Evolutionary conservation across 2,797 vertebrate species (phyloP).

Genomic region (Eleutherodactylus coqui): DNA sequence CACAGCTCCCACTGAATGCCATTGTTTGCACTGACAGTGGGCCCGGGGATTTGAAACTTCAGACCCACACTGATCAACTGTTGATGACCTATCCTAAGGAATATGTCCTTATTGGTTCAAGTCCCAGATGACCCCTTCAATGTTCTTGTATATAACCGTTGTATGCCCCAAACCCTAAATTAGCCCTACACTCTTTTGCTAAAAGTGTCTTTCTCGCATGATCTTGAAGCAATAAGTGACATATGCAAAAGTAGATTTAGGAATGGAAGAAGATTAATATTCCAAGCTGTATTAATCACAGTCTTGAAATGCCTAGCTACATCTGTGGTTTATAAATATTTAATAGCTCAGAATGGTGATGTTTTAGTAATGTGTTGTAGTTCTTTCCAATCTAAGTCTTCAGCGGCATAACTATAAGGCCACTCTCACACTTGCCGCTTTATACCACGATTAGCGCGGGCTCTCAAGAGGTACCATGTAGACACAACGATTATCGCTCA

Average conservation of each 20-base stretch:
- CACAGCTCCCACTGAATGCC: no score
- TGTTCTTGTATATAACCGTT: background rate
- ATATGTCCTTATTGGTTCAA: no score
- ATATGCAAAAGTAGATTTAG: background rate
- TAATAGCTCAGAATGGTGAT: conserved; percentile 20
- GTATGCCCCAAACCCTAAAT: background rate
- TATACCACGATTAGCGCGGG: no score
- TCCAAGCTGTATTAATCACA: conserved; percentile 11
- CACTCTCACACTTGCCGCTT: no score
- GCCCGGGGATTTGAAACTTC: no score
- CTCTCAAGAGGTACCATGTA: no score
- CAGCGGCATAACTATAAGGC: background rate
- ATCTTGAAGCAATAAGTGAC: background rate
- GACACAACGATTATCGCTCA: no score
- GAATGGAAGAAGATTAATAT: background rate
- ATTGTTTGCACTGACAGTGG: no score
- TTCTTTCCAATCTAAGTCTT: background rate
- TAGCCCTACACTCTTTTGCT: background rate
- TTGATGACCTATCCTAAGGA: no score
- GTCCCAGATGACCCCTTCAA: no score
- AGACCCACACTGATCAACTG: no score
- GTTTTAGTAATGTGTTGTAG: background rate
- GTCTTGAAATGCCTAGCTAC: conserved; percentile 9
- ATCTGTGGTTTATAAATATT: conserved; percentile 32
- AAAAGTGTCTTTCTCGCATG: background rate